Evolutionary conservation across 2,797 vertebrate genomes (phyloP), one percentile per base, ranked within the genome.

Genomic region (Platyrinchus mystaceus): DNA sequence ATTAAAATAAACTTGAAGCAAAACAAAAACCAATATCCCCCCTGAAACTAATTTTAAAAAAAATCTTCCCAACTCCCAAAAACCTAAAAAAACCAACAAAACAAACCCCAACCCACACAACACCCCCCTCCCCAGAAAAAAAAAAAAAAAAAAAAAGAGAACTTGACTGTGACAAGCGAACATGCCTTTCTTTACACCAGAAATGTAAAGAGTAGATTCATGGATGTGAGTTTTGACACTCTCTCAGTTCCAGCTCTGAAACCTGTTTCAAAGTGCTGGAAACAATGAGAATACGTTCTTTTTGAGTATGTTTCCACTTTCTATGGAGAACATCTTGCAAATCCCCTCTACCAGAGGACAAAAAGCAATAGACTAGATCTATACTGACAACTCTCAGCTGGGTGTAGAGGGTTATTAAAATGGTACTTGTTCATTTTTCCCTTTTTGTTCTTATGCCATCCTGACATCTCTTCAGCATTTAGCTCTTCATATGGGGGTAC

Each of bases 11-110:
- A 14, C 8, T 13, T 36, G 39, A 63, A 21, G 2, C 4, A 26
- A 27, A 59, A 9, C 16, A 17, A 17, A 18, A 2, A 2, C 5
- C 6, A 23, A 5, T 14, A 32, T 10, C 7, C 20, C 20, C 5
- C 21, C 28, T 7, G 14, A 18, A 34, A 56, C 14, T 10, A 28
- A 39, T 9, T 22, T 20, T 16, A 41, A 22, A 26, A 10, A 32
- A 43, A 55, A 55, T n/a, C 14, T 32, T 43, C 28, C 10, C 20
- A 6, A 8, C 3, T 6, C 8, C 8, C 17, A 19, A 28, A 32
- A 44, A 19, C 14, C 6, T 13, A n/a, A 20, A 69, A 52, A 17
- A 32, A 59, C 24, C 16, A 60, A 39, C 18, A 7, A 56, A 34
- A 10, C 14, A 46, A 30, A 18, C 37, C 19, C 21, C 15, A 28